phyloP scores from a whole-genome alignment of 2,888 invertebrate genomes.

The Drosophila kambysellisi region DNA sequence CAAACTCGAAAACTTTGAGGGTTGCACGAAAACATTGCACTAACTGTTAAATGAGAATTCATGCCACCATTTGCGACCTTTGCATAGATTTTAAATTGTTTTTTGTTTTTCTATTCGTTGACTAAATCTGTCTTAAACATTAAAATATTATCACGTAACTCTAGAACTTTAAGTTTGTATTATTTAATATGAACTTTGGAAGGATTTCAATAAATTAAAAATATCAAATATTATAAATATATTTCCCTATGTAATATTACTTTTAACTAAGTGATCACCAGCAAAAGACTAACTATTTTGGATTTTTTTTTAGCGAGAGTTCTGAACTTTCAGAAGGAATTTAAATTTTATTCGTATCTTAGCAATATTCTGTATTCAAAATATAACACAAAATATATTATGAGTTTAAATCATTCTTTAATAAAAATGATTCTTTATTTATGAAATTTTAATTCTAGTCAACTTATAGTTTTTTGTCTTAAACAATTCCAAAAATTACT shows the following conservation, averaged over 20 bases:
- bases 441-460: not conserved
- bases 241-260: not conserved
- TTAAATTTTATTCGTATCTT: not conserved
- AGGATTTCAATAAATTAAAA: no score
- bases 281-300: not conserved
- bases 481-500: not conserved
- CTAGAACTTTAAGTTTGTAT: not conserved
- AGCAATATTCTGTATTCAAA: not conserved
- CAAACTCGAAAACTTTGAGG: constrained; percentile 41
- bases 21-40: constrained; percentile 26
- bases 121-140: not conserved
- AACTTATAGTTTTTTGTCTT: no score
- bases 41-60: constrained; percentile 12
- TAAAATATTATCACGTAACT: not conserved
- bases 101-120: not conserved
- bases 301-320: not conserved
- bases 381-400: not conserved
- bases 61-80: not conserved
- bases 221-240: no score
- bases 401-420: not conserved
- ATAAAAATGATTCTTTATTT: not conserved
- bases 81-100: not conserved
- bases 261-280: not conserved
- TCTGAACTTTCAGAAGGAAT: not conserved
- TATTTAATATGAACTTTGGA: not conserved